Percentiles rank a stretch among this genome's conserved stretches.
Conservation (phyloP, 2,797 vertebrate species). For the Cuniculus paca region DNA sequence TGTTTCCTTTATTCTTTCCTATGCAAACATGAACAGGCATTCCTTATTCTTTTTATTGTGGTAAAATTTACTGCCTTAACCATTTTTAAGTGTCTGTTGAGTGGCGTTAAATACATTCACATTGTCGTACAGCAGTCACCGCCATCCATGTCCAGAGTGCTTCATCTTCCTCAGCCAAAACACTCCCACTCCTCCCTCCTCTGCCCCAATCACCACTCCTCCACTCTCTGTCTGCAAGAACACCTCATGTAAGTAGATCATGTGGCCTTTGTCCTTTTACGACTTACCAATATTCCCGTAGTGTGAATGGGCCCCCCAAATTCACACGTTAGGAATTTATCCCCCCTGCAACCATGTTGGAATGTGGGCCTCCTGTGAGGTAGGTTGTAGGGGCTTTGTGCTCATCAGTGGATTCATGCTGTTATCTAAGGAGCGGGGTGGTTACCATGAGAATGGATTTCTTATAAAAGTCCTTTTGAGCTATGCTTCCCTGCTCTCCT, state of each 20-base stretch:
- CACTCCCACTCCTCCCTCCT: not conserved
- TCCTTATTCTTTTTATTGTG: slow-evolving; percentile 14
- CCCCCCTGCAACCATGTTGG: not conserved
- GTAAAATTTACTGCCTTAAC: not conserved
- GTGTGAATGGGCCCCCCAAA: not conserved
- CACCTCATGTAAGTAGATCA: not conserved
- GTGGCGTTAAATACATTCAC: not conserved
- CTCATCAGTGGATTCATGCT: not conserved
- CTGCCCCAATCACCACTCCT: not conserved
- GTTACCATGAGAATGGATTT: not conserved
- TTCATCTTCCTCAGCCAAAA: not conserved
- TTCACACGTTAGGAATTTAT: not conserved
- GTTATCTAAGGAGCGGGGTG: not conserved
- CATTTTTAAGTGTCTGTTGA: not conserved
- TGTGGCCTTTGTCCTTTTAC: not conserved
- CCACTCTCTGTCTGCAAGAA: not conserved
- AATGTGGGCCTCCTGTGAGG: too few species aligned
- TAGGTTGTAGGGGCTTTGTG: too few species aligned
- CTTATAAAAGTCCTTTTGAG: not conserved
- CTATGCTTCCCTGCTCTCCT: not conserved
- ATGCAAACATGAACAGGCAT: too few species aligned
- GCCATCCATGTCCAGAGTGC: not conserved
- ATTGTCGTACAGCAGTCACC: accelerated
- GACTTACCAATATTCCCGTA: not conserved
- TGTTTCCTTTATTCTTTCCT: not conserved